Evolutionary conservation across 1,140 invertebrate genomes (phyloP), one percentile per base, ranked within the genome.

Genomic region (Drosophila lini): DNA sequence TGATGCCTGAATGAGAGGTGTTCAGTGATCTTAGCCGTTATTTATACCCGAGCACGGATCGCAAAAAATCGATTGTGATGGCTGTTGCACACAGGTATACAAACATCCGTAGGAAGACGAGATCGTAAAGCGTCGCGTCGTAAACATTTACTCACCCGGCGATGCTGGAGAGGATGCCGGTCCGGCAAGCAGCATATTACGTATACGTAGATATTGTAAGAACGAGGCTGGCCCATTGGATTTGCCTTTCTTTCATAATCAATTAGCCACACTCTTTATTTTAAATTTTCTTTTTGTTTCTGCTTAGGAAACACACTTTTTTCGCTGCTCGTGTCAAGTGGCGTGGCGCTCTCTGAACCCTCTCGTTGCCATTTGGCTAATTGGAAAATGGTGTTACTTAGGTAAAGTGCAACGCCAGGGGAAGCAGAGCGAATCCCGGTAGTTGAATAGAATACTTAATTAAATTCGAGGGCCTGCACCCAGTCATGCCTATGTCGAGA

Each of bases 381-480:
- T 81, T 81, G 60, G 4, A 65, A 81, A 81, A 58, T 41, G 41
- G n/a, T 81, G 78, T 81, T 19, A 50, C 32, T 44, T 59, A 57
- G 59, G 22, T 76, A 40, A 61, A 44, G 50, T 65, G 65, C 52
- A 32, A 31, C 13, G 16, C 0, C 16, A 52, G 41, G 32, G 16
- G 34, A 53, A 57, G 34, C 34, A 61, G 61, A 68, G 50, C 34
- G 50, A 76, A 76, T 68, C 55, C 73, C 73, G 74, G 74, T 76
- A 76, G 74, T 76, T 68, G 13, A 48, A 65, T 40, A 42, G 40
- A 32, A 36, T 53, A 67, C 36, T 50, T 55, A 76, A 52, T 59
- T 45, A 22, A 55, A 22, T 3, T 44, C 47, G 32, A 67, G 53
- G 41, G 28, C 31, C 38, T 16, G 15, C 40, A 19, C 47, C 47